Conservation (phyloP, 2,888 invertebrate species). For the Emmelina monodactyla region DNA sequence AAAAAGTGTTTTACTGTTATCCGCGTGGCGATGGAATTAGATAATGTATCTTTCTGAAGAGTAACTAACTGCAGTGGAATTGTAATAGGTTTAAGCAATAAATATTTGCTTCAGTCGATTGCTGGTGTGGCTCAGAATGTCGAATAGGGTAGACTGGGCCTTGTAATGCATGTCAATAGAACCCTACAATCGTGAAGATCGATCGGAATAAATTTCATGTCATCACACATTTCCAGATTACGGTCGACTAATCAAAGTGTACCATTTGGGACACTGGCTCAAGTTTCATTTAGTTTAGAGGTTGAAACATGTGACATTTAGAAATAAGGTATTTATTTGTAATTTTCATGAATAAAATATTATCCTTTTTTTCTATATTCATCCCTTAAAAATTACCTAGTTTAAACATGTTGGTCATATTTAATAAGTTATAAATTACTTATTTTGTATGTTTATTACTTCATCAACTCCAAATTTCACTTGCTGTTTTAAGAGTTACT, state of each 20-base stretch:
- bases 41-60: constrained; percentile 51
- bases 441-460: too few species aligned
- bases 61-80: constrained; percentile 41
- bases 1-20: constrained; percentile 57
- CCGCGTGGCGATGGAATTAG: constrained; percentile 50
- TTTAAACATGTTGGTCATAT: too few species aligned
- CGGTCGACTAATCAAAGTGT: constrained; percentile 19
- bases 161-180: constrained; percentile 53
- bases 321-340: too few species aligned
- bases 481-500: too few species aligned
- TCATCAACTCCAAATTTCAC: too few species aligned
- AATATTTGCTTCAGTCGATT: constrained; percentile 36
- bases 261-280: too few species aligned
- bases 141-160: constrained; percentile 36
- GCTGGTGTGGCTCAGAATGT: constrained; percentile 36
- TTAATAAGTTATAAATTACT: too few species aligned
- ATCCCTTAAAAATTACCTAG: too few species aligned
- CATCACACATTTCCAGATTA: constrained; percentile 31
- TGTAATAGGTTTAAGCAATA: constrained; percentile 50
- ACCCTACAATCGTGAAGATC: constrained; percentile 34
- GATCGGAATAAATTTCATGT: constrained; percentile 29
- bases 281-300: too few species aligned
- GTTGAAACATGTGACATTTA: too few species aligned
- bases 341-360: too few species aligned
- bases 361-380: too few species aligned